These are phyloP conservation scores for Cydia fagiglandana DNA, from an alignment of 1,140 invertebrate genomes.

Conservation along the genomic window DNA sequence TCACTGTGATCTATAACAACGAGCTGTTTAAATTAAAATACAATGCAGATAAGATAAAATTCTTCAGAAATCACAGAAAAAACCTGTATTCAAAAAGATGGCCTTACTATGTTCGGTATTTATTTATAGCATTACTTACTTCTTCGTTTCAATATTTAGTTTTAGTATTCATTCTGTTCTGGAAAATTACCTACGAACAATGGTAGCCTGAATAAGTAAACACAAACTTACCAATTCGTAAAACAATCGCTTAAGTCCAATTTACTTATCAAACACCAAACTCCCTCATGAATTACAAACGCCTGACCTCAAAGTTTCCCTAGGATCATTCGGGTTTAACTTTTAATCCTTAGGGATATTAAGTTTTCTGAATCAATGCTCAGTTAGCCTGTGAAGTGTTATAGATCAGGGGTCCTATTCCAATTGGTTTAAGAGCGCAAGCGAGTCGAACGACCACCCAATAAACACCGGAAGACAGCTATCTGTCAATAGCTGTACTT, in stretches of 20 bases:
- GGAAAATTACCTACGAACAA: too few species aligned
- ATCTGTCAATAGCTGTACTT: too few species aligned
- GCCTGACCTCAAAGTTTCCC: not conserved
- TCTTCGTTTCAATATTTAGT: too few species aligned
- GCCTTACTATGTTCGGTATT: too few species aligned
- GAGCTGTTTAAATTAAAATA: too few species aligned
- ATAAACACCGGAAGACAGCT: not conserved
- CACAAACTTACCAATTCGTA: not conserved
- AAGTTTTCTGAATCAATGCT: constrained; percentile 4
- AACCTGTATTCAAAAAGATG: too few species aligned
- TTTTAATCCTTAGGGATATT: not conserved
- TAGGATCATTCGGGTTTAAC: not conserved
- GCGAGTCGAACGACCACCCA: not conserved
- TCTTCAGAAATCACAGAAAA: too few species aligned
- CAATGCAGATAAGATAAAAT: too few species aligned
- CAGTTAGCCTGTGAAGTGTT: not conserved
- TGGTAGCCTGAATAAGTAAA: not conserved
- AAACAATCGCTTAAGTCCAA: not conserved
- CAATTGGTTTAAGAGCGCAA: not conserved
- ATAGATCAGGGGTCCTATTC: not conserved
- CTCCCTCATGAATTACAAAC: constrained; percentile 4
- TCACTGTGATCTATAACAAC: too few species aligned
- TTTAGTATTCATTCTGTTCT: too few species aligned
- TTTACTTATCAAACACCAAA: constrained; percentile 9
- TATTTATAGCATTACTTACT: too few species aligned